Percentiles rank a stretch among this genome's conserved stretches.
These are phyloP conservation scores for Formica aserva DNA, from an alignment of 2,888 invertebrate species.

Conservation along the genomic window DNA sequence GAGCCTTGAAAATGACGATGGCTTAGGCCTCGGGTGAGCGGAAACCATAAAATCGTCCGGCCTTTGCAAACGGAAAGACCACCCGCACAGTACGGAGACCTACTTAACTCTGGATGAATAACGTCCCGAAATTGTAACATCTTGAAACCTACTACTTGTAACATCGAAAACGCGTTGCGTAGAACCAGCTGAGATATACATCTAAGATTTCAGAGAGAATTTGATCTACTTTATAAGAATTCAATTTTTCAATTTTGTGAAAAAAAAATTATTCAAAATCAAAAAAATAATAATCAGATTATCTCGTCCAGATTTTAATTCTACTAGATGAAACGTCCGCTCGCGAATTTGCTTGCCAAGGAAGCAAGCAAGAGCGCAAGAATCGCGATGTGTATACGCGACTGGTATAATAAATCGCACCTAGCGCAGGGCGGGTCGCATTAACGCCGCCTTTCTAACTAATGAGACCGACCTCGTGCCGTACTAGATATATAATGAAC, in stretches of 20 bases:
- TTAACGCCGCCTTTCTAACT: constrained; percentile 56
- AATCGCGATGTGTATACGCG: constrained; percentile 6
- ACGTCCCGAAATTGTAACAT: constrained; percentile 45
- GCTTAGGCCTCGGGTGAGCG: constrained; percentile 39
- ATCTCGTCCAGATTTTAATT: background rate
- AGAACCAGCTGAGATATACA: background rate
- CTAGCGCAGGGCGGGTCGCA: constrained; percentile 42
- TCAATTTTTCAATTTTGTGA: background rate
- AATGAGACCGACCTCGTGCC: constrained; percentile 62
- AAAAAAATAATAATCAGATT: background rate
- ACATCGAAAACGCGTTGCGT: background rate
- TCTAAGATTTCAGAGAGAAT: background rate
- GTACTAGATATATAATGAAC: constrained; percentile 57
- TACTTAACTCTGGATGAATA: constrained; percentile 48
- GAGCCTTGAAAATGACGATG: constrained; percentile 38
- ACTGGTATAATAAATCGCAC: constrained; percentile 48
- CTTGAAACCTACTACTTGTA: background rate
- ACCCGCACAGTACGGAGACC: constrained; percentile 43
- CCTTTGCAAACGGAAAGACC: constrained; percentile 54
- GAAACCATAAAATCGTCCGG: constrained; percentile 53
- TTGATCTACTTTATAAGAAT: background rate
- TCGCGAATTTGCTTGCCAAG: background rate
- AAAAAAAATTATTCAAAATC: background rate
- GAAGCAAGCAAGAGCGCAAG: background rate
- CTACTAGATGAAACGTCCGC: background rate